Percentiles rank a stretch among this genome's conserved stretches.
Conservation (phyloP, 2,888 invertebrate genomes). For the Dorcus parallelipipedus region DNA sequence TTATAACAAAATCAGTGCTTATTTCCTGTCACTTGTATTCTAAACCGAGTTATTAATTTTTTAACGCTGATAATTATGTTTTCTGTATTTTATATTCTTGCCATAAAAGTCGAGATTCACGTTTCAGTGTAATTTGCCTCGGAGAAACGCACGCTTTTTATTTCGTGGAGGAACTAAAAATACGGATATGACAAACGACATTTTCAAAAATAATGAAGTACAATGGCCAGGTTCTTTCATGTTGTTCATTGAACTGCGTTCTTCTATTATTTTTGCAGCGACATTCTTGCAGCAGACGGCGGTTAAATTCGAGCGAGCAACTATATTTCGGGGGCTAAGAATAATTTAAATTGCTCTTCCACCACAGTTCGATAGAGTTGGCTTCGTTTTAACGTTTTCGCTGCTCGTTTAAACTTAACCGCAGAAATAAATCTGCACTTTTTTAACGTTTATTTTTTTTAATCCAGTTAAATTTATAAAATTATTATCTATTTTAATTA, state of each 20-base stretch:
- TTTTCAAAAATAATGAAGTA: slow-evolving; percentile 25
- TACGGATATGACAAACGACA: slow-evolving; percentile 27
- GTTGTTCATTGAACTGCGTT: slow-evolving; percentile 31
- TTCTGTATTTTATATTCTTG: too few relatives aligned
- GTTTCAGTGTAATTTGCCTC: too few relatives aligned
- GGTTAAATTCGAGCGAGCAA: slow-evolving; percentile 24
- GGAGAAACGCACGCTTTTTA: slow-evolving; percentile 6
- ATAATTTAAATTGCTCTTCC: slow-evolving; percentile 19
- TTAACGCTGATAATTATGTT: too few relatives aligned
- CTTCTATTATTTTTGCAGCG: slow-evolving; percentile 31
- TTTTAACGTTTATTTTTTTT: too few relatives aligned
- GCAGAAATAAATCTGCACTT: too few relatives aligned
- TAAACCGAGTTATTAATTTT: too few relatives aligned
- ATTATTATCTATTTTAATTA: too few relatives aligned
- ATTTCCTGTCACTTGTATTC: too few relatives aligned
- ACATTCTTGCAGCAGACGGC: slow-evolving; percentile 28
- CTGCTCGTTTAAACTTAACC: background rate
- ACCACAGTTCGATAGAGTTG: slow-evolving; percentile 12
- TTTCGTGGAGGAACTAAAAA: slow-evolving; percentile 27
- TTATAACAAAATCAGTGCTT: too few relatives aligned
- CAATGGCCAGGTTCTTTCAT: slow-evolving; percentile 26
- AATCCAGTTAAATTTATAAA: too few relatives aligned
- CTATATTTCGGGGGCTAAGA: slow-evolving; percentile 24
- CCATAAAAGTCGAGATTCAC: too few relatives aligned
- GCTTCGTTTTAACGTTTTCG: background rate